These are phyloP conservation scores for Paedocypris sp. DNA, from an alignment of 2,113 vertebrate genomes.

Conservation along the genomic window DNA sequence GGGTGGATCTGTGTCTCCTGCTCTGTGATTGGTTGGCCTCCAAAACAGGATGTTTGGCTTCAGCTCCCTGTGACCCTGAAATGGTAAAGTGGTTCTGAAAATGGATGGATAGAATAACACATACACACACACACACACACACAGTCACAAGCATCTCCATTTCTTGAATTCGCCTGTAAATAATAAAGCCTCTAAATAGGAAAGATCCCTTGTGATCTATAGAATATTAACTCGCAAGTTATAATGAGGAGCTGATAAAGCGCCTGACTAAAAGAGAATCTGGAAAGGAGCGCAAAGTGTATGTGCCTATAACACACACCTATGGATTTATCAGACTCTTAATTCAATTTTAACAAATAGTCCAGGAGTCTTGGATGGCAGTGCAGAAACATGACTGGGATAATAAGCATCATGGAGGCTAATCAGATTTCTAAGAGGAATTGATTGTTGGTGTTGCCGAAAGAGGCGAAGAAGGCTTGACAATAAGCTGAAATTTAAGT, in stretches of 20 bases:
- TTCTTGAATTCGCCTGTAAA: conserved; percentile 40
- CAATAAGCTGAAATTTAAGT: conserved; percentile 99
- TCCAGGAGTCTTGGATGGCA: conserved; percentile 76
- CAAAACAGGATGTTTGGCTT: too few species aligned
- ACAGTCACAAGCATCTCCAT: too few species aligned
- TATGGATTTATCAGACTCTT: conserved; percentile 93
- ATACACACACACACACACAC: too few species aligned
- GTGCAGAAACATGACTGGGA: conserved; percentile 93
- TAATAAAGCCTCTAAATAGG: conserved; percentile 73
- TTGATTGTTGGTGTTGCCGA: conserved; percentile 99
- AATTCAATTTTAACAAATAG: conserved; percentile 96
- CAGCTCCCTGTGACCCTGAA: too few species aligned
- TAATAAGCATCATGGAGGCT: conserved; percentile 99
- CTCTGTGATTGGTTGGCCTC: too few species aligned
- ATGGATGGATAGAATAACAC: too few species aligned
- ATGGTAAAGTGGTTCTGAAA: too few species aligned
- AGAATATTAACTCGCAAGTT: conserved; percentile 86
- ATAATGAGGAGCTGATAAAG: conserved; percentile 76
- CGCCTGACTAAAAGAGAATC: conserved; percentile 59
- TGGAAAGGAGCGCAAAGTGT: conserved; percentile 32
- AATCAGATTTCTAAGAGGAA: conserved; percentile 99
- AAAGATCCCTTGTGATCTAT: conserved; percentile 76
- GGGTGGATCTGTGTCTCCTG: too few species aligned
- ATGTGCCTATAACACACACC: conserved; percentile 59
- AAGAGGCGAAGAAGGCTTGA: conserved; percentile 94